These are phyloP conservation scores for Bucorvus abyssinicus DNA, from an alignment of 2,797 vertebrate species.

Conservation along the genomic window DNA sequence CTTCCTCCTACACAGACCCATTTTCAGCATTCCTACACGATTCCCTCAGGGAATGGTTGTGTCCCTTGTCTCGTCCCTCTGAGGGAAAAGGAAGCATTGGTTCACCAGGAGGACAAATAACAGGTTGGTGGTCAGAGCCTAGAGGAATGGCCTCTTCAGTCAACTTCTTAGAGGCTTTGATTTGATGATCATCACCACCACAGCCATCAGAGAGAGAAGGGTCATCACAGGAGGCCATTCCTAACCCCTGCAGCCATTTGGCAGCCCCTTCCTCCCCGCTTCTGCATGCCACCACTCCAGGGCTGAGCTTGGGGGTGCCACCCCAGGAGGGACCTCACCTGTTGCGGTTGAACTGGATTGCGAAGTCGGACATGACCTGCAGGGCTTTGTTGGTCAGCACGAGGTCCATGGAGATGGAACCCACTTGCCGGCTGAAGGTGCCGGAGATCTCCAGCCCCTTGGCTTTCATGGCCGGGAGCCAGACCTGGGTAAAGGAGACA, in stretches of 20 bases:
- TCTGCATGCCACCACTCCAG: fast-evolving
- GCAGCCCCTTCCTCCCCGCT: neutral
- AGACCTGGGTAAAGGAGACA: constrained; percentile 77
- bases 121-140: fast-evolving
- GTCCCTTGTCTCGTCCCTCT: neutral
- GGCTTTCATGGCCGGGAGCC: constrained; percentile 96
- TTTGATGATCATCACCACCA: constrained; percentile 68
- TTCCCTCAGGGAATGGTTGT: neutral
- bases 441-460: constrained; percentile 96
- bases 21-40: neutral
- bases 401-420: constrained; percentile 94
- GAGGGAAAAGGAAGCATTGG: neutral
- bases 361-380: constrained; percentile 96
- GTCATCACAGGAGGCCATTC: constrained; percentile 72
- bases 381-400: constrained; percentile 94
- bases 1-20: neutral
- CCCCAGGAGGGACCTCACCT: constrained; percentile 76
- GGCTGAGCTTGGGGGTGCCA: neutral
- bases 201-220: constrained; percentile 63
- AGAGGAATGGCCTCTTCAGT: constrained; percentile 70
- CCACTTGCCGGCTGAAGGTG: constrained; percentile 89
- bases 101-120: neutral
- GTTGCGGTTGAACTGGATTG: constrained; percentile 98
- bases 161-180: constrained; percentile 81
- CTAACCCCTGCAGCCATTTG: neutral